These are phyloP conservation scores for Macquaria ambigua DNA, from an alignment of 2,113 vertebrate genomes.

Conservation along the genomic window DNA sequence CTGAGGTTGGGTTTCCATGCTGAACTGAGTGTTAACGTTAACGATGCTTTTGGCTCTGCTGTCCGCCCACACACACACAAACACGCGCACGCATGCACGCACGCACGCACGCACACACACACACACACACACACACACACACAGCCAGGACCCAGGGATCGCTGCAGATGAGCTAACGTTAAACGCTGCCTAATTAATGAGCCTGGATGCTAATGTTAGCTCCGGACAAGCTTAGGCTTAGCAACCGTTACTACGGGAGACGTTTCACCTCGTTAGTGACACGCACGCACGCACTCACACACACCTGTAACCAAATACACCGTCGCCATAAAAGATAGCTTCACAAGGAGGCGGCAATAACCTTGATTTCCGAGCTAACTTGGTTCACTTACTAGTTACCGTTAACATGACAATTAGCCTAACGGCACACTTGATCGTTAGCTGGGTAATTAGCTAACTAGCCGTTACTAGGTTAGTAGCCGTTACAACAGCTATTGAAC, in stretches of 20 bases:
- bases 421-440: not conserved
- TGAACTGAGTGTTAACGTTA: conserved; percentile 9
- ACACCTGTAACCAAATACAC: conserved; percentile 41
- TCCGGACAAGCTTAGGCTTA: conserved; percentile 24
- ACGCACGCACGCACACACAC: not conserved
- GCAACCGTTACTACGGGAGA: conserved; percentile 58
- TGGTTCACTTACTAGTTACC: not conserved
- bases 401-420: not conserved
- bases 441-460: conserved; percentile 4
- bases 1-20: not conserved
- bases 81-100: not conserved
- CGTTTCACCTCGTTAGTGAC: not conserved
- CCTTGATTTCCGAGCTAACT: not conserved
- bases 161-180: not conserved
- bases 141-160: not conserved
- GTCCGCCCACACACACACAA: conserved; percentile 21
- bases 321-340: not conserved
- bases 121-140: conserved; percentile 5
- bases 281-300: not conserved
- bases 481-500: not conserved
- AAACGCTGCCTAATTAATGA: conserved; percentile 26
- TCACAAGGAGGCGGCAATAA: not conserved
- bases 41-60: conserved; percentile 9
- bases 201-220: conserved; percentile 34
- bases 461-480: not conserved